Conservation (phyloP, 2,797 vertebrate species). For the Lacerta agilis region DNA sequence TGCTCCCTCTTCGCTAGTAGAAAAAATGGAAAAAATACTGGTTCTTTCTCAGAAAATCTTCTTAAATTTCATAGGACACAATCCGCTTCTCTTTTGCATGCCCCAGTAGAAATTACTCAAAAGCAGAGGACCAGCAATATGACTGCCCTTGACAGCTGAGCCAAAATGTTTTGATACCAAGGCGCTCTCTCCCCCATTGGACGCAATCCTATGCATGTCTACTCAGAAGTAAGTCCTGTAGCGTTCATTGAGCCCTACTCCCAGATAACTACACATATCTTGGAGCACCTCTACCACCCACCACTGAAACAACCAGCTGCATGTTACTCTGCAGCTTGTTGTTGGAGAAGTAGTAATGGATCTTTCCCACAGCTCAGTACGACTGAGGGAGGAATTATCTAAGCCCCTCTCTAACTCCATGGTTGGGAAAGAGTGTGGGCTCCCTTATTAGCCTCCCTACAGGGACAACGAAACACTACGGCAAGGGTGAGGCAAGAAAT, state of each 20-base stretch:
- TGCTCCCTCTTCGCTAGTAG: neutral
- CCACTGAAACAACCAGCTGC: no score
- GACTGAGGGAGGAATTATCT: no score
- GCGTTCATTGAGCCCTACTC: neutral
- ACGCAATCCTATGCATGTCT: neutral
- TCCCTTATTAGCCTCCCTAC: neutral
- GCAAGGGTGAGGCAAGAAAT: no score
- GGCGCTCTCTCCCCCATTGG: neutral
- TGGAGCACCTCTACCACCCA: no score
- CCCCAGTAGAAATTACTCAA: neutral
- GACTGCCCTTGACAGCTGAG: neutral
- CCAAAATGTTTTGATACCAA: neutral
- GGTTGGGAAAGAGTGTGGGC: neutral
- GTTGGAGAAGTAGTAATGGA: no score
- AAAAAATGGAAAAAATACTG: neutral
- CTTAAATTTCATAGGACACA: neutral
- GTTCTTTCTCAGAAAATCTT: neutral
- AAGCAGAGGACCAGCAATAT: neutral
- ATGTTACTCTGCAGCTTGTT: no score
- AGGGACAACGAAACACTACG: neutral
- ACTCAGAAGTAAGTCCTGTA: neutral
- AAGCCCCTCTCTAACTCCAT: neutral
- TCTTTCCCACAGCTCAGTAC: neutral
- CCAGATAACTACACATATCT: no score
- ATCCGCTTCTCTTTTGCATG: neutral